Base-by-base conservation (phyloP, 2,888 invertebrate genomes). In the Hirtodrosophila cameraria region DNA sequence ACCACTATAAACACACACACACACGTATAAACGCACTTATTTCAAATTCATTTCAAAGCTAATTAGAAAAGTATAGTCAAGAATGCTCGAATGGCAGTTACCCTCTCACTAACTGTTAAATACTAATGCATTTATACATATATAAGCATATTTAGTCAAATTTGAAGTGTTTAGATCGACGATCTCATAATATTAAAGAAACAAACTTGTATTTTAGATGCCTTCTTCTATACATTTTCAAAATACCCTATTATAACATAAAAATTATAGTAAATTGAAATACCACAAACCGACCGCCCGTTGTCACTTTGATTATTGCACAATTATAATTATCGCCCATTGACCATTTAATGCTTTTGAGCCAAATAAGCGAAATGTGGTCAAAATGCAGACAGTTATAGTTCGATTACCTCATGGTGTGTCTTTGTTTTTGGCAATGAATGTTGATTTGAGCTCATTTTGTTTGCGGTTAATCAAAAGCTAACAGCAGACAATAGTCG, bases 351-450 rank as follows among this genome's bases (percentile, higher is more conserved):
- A 43, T 45, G 54, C 53, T n/a, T 50, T 38, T 59, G 52, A 18
- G 35, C 30, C 58, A 41, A 81, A 60, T 73, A 53, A 42, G 31
- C 50, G 39, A 61, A 85, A 60, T 81, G 61, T 38, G 70, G 61
- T 64, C 65, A 62, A 64, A 36, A 18, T 25, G 48, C 23, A 43
- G 35, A 41, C 53, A 61, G 35, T 50, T 63, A 71, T 52, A 60
- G 60, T 49, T 68, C 25, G 46, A 68, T 61, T 83, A 43, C 36
- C 16, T 23, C 20, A 13, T 16, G 4, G 6, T 35, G 20, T 8
- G 25, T 16, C 33, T 20, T 35, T 61, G 39, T 25, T 30, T 27
- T 42, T 39, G 8, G 15, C 1, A 38, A 30, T 30, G 31, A 50
- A 28, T 41, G 46, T 52, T 50, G 33, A 46, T 41, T 41, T 43